These are phyloP conservation scores for Diprion similis DNA, from an alignment of 1,140 invertebrate species.

Conservation along the genomic window DNA sequence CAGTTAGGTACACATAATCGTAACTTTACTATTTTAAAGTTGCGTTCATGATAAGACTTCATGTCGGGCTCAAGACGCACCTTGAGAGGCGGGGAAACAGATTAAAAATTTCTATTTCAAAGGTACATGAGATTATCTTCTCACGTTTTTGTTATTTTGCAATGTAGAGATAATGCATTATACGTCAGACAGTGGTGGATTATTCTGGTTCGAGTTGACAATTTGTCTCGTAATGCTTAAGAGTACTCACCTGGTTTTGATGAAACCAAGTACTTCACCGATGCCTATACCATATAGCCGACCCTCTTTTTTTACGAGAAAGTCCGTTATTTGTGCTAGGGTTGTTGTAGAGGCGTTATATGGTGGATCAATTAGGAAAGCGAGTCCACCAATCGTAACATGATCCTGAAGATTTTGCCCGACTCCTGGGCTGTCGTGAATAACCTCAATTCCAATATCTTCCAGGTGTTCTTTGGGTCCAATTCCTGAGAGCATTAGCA, in stretches of 20 bases:
- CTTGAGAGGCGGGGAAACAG: too few species aligned
- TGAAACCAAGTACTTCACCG: conserved; percentile 78
- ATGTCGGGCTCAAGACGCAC: too few species aligned
- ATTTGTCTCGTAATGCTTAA: background rate
- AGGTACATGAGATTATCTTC: conserved; percentile 47
- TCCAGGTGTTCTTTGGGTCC: conserved; percentile 64
- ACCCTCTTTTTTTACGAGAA: conserved; percentile 65
- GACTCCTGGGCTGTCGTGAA: conserved; percentile 76
- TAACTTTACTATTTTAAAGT: too few species aligned
- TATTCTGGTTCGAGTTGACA: too few species aligned
- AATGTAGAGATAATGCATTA: conserved; percentile 32
- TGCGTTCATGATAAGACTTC: too few species aligned
- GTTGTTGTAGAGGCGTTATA: conserved; percentile 55
- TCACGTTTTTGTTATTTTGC: conserved; percentile 71
- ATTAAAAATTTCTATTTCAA: too few species aligned
- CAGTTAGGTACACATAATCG: too few species aligned
- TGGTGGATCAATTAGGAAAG: conserved; percentile 63
- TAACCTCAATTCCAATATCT: conserved; percentile 59
- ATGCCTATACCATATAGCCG: conserved; percentile 72
- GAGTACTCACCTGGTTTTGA: conserved; percentile 70
- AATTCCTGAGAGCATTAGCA: conserved; percentile 69
- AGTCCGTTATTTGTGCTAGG: conserved; percentile 62
- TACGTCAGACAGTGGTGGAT: too few species aligned
- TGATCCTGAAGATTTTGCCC: conserved; percentile 84
- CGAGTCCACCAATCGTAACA: conserved; percentile 69